phyloP scores from a whole-genome alignment of 1,140 invertebrate species.

The Akabosia matsudoensis region DNA sequence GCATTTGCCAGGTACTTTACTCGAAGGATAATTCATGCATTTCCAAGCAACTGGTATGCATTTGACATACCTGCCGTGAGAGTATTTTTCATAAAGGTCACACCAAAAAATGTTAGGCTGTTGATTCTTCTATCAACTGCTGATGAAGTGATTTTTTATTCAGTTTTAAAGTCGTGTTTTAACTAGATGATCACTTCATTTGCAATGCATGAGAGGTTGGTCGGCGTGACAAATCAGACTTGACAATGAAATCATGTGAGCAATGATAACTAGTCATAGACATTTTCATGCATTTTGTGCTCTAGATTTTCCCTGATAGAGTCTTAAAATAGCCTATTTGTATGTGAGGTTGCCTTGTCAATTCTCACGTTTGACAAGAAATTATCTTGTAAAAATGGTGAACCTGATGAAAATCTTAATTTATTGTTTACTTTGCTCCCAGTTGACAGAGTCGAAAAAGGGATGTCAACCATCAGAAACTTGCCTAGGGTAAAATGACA shows the following conservation, averaged over 20 bases:
- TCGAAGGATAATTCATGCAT: background rate
- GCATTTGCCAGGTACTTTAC: background rate
- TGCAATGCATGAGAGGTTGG: background rate
- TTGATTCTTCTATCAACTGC: background rate
- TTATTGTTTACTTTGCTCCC: too few species aligned
- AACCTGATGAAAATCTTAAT: too few species aligned
- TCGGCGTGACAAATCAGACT: background rate
- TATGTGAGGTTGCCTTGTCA: too few species aligned
- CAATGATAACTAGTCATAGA: background rate
- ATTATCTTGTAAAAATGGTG: background rate
- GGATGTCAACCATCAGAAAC: too few species aligned
- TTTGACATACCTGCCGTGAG: background rate
- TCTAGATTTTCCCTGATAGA: background rate
- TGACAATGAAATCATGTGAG: conserved; percentile 11
- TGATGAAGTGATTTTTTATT: background rate
- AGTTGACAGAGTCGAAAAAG: background rate
- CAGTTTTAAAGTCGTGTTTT: too few species aligned
- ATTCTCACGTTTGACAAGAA: background rate
- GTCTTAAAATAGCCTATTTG: too few species aligned
- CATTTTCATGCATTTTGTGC: background rate
- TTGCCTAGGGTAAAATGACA: too few species aligned
- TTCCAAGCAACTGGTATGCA: background rate
- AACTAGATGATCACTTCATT: background rate
- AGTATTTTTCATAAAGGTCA: conserved; percentile 1
- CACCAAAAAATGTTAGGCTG: background rate